Percentiles rank a stretch among this genome's conserved stretches.
These are phyloP conservation scores for Corythornis leucogaster DNA, from an alignment of 2,797 vertebrate genomes.

Conservation along the genomic window DNA sequence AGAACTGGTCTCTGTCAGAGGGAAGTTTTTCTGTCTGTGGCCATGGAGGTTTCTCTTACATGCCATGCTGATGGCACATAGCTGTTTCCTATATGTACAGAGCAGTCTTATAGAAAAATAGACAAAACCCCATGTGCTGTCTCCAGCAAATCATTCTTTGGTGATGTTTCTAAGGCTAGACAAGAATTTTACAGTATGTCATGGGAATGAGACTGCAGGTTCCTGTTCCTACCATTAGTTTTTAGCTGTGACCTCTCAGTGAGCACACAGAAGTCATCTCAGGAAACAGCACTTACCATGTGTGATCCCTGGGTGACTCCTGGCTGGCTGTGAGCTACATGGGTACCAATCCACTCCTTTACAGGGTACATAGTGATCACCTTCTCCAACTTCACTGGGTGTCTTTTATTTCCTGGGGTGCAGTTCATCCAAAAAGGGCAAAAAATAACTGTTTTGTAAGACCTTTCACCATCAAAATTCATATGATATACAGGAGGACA, in stretches of 20 bases:
- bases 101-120: background rate
- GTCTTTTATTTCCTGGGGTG: background rate
- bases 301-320: background rate
- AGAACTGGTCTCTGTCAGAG: background rate
- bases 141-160: background rate
- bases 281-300: background rate
- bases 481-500: background rate
- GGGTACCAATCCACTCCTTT: background rate
- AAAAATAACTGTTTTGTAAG: background rate
- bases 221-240: background rate
- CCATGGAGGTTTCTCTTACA: background rate
- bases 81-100: background rate
- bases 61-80: background rate
- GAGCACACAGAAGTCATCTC: background rate
- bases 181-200: background rate
- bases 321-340: background rate
- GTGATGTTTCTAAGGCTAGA: background rate
- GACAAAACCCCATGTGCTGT: fast-evolving
- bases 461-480: background rate
- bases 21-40: background rate
- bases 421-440: background rate
- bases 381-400: background rate
- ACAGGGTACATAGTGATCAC: background rate
- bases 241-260: background rate
- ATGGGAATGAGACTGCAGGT: background rate